phyloP scores from a whole-genome alignment of 2,113 vertebrate species.

The Myiozetetes cayanensis region DNA sequence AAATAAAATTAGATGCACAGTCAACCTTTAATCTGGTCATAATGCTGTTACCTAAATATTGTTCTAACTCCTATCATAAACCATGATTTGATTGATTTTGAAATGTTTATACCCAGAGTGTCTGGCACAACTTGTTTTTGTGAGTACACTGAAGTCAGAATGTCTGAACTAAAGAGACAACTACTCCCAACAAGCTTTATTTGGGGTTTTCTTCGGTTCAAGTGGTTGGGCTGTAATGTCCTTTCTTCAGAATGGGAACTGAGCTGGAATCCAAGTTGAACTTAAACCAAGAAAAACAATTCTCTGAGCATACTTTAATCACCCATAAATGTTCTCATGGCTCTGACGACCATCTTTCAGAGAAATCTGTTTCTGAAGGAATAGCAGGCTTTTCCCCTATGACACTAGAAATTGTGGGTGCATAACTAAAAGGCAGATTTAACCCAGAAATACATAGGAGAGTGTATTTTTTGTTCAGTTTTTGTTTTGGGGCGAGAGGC shows the following conservation, averaged over 20 bases:
- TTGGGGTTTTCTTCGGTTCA: slow-evolving; percentile 44
- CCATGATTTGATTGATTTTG: slow-evolving; percentile 38
- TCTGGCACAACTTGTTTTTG: slow-evolving; percentile 41
- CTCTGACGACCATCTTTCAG: slow-evolving; percentile 10
- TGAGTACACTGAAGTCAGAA: not conserved
- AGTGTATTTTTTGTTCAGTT: not conserved
- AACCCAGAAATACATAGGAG: not conserved
- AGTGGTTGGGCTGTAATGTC: not conserved
- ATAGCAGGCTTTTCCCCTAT: not conserved
- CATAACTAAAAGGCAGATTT: not conserved
- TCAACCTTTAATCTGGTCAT: slow-evolving; percentile 15
- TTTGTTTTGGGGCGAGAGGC: not conserved
- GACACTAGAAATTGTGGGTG: not conserved
- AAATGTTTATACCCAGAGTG: slow-evolving; percentile 14
- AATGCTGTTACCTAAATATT: not conserved
- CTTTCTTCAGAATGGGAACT: slow-evolving; percentile 44
- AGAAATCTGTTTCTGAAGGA: not conserved
- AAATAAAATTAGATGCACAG: not conserved
- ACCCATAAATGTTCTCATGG: slow-evolving; percentile 46
- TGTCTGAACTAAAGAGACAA: slow-evolving; percentile 20
- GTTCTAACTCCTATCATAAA: not conserved
- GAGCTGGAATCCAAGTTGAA: slow-evolving; percentile 47
- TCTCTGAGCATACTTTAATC: slow-evolving; percentile 28
- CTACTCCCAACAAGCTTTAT: slow-evolving; percentile 44
- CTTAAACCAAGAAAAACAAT: slow-evolving; percentile 59